A percentile compares a stretch with the other conserved stretches of the same genome.
Evolutionary conservation across 2,888 invertebrate species (phyloP).

Genomic region (Geophilus truncorum): DNA sequence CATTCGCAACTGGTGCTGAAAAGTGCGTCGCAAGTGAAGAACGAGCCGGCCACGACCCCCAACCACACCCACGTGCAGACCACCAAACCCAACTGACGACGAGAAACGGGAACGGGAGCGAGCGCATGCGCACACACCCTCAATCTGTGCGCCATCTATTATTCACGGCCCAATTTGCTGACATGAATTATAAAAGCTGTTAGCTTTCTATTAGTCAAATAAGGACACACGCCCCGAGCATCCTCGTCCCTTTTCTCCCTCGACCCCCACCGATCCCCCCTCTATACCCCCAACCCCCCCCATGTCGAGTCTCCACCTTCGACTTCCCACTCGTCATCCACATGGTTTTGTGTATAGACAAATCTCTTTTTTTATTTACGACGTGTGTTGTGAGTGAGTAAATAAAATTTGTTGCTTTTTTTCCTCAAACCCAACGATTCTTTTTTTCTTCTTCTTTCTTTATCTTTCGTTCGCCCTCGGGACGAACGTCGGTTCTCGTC

Average conservation of each 20-base stretch:
- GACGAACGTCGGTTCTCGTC: background rate
- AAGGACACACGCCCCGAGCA: background rate
- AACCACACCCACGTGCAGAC: too few species aligned
- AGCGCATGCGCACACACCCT: slow-evolving; percentile 16
- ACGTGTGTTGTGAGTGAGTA: background rate
- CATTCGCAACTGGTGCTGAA: slow-evolving; percentile 57
- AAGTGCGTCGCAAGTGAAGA: background rate
- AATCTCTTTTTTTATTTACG: slow-evolving; percentile 11
- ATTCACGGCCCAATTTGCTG: slow-evolving; percentile 26
- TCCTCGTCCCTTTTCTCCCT: background rate
- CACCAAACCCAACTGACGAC: background rate
- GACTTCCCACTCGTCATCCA: background rate
- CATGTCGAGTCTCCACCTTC: too few species aligned
- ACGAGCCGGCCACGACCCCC: background rate
- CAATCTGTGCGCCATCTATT: slow-evolving; percentile 1
- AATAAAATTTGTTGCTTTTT: background rate
- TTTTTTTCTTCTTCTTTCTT: background rate
- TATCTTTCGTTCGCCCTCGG: too few species aligned
- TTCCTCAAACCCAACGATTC: background rate
- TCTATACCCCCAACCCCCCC: background rate
- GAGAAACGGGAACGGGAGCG: background rate
- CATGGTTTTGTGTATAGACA: background rate
- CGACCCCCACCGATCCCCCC: background rate
- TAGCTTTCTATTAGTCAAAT: slow-evolving; percentile 29
- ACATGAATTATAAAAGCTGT: slow-evolving; percentile 18